Evolutionary conservation across 2,797 vertebrate species (phyloP).

Genomic region (Onychomys torridus): DNA sequence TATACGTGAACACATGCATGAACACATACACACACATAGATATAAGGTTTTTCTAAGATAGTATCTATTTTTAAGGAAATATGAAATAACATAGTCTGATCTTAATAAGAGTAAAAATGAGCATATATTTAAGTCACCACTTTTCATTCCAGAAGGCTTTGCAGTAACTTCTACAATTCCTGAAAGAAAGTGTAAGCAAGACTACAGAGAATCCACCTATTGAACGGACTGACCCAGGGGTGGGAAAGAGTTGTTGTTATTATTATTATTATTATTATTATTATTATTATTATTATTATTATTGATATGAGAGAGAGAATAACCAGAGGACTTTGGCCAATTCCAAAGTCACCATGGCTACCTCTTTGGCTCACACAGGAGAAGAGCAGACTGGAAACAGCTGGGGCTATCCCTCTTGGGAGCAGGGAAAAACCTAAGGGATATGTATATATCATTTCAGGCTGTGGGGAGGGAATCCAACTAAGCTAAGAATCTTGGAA

Average conservation of each 20-base stretch:
- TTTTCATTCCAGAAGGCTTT: too few relatives aligned
- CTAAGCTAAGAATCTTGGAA: neutral
- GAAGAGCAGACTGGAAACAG: neutral
- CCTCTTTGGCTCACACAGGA: neutral
- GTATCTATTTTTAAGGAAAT: neutral
- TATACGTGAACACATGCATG: neutral
- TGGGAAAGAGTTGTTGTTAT: neutral
- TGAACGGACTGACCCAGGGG: neutral
- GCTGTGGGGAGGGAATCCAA: neutral
- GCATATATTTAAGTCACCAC: too few relatives aligned
- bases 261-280: too few relatives aligned
- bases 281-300: too few relatives aligned
- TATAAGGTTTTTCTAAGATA: neutral
- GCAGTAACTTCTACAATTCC: neutral
- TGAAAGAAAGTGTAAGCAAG: neutral
- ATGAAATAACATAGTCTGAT: neutral
- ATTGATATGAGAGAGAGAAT: neutral
- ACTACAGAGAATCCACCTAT: neutral
- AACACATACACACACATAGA: neutral
- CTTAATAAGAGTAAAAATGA: neutral
- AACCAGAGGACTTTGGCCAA: neutral
- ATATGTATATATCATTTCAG: too few relatives aligned
- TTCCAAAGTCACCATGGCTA: neutral
- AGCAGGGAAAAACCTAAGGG: neutral
- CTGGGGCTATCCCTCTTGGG: too few relatives aligned